Base-by-base conservation (phyloP, 64 coral and sea anemone species). In the Stichodactyla mertensii region DNA sequence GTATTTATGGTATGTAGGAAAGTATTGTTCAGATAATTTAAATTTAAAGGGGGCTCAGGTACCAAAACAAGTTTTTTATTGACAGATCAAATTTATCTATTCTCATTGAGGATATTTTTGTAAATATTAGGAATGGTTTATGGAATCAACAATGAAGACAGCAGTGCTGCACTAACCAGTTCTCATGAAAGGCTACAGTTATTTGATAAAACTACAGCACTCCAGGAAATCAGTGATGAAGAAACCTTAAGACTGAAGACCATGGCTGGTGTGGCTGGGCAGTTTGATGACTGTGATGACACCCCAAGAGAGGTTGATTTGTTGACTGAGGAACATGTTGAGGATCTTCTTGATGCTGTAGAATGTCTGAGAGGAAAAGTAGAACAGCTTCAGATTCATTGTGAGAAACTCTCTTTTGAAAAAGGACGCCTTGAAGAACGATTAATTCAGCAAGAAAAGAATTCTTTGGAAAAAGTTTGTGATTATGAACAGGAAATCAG, bases 291-390 rank as follows among this genome's bases (percentile, higher is more conserved):
- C 36, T 66, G 77, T 83, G 88, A 89, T 4, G 92, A 86, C 20
- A 90, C 87, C 0, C 94, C 94, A 11, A 85, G 94, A 81, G 94
- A 97, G 55, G 91, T 97, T 60, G 94, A 97, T 83, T 85, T 97
- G 9, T 88, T 97, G 82, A 87, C 88, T 15, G 94, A 97, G 79
- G 94, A 97, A 81, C 88, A 92, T 57, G 60, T 97, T 52, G 94
- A 97, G 66, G 94, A 97, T 16, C 87, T 97, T 18, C 79, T 97
- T 31, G 94, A 97, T 24, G 88, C 91, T 16, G 81, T 92, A 23
- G 93, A 95, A 28, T 89, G 88, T 84, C 84, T 97, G 55, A 91
- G 94, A 52, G 71, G 85, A 18, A 83, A 87, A 77, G 86, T 93
- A 70, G 94, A 97, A 53, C 94, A 97, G 54, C 85, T 97, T 15